Percentiles rank a stretch among this genome's conserved stretches.
Conservation (phyloP, 2,797 vertebrate genomes). For the Pangasius sanitwongsei region DNA sequence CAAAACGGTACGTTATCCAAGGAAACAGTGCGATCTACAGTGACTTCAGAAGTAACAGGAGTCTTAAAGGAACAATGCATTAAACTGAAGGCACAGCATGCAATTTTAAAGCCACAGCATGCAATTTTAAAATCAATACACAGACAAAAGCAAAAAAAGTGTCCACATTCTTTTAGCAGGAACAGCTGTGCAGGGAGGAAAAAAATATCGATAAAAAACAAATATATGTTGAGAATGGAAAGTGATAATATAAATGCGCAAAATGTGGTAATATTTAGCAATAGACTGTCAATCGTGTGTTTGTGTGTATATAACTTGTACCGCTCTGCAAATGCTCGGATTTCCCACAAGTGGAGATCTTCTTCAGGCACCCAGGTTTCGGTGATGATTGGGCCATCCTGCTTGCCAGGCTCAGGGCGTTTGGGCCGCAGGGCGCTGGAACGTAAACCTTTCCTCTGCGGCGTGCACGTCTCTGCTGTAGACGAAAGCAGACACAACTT, state of each 20-base stretch:
- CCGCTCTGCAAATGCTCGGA: constrained; percentile 98
- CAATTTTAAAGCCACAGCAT: background rate
- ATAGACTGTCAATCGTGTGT: too few species aligned
- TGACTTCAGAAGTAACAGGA: background rate
- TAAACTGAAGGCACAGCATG: background rate
- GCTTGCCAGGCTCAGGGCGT: constrained; percentile 93
- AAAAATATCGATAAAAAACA: background rate
- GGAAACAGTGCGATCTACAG: background rate
- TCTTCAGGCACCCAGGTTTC: constrained; percentile 98
- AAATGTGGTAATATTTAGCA: background rate
- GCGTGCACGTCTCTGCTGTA: constrained; percentile 90
- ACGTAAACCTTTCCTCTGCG: constrained; percentile 95
- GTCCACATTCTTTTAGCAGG: background rate
- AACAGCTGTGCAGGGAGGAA: background rate
- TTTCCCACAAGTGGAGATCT: constrained; percentile 97
- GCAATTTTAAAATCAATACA: background rate
- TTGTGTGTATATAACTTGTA: constrained; percentile 60
- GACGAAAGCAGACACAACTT: background rate
- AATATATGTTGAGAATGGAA: background rate
- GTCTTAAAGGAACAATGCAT: background rate
- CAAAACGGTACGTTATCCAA: background rate
- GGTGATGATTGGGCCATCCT: constrained; percentile 93
- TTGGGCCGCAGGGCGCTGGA: constrained; percentile 97
- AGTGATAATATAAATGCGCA: background rate
- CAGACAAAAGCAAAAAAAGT: background rate